Conservation (phyloP, 2,113 vertebrate species). For the Thamnophis sirtalis region DNA sequence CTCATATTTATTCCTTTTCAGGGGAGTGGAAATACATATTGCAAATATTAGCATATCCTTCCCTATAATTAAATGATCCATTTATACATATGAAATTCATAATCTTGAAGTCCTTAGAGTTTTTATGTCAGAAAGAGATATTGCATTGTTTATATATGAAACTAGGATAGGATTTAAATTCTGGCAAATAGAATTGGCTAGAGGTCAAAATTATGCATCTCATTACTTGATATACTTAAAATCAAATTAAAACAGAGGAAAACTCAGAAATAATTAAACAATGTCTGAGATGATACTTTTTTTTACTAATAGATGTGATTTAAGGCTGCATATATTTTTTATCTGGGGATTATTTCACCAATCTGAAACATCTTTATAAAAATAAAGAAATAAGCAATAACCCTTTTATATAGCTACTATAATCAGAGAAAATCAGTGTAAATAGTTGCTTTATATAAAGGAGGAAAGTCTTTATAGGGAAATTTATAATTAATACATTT, state of each 20-base stretch:
- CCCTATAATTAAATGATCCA: conserved; percentile 18
- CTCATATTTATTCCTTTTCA: background rate
- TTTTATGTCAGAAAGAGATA: conserved; percentile 27
- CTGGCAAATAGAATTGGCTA: conserved; percentile 35
- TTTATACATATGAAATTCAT: conserved; percentile 15
- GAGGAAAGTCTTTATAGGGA: background rate
- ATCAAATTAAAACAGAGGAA: conserved; percentile 37
- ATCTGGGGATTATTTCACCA: background rate
- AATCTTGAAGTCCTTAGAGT: conserved; percentile 28
- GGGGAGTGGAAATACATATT: background rate
- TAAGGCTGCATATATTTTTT: background rate
- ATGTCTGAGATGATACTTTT: conserved; percentile 11
- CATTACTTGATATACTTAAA: conserved; percentile 39
- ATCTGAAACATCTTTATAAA: background rate
- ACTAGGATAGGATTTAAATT: conserved; percentile 38
- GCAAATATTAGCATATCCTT: conserved; percentile 17
- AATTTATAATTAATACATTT: background rate
- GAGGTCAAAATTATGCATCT: conserved; percentile 31
- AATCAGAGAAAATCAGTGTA: background rate
- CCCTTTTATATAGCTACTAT: background rate
- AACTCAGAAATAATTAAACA: conserved; percentile 26
- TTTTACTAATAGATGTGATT: conserved; percentile 20
- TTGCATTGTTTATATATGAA: conserved; percentile 36
- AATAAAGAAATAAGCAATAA: background rate
- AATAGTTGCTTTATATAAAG: background rate